A percentile compares a stretch with the other conserved stretches of the same genome.
Conservation (phyloP, 53 echinoderm and acorn worm species). For the Stichopus horrens region DNA sequence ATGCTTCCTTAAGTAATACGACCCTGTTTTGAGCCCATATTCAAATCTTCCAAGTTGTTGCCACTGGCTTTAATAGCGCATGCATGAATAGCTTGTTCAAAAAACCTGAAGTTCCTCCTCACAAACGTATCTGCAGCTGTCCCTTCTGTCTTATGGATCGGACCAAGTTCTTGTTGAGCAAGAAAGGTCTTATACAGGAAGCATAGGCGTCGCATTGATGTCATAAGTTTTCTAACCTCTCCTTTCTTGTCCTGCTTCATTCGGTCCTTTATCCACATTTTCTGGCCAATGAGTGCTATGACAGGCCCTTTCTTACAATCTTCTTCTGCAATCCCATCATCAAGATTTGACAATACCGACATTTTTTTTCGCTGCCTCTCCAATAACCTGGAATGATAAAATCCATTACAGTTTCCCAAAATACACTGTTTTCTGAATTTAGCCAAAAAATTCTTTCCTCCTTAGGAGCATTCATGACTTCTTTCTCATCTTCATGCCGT, state of each 20-base stretch:
- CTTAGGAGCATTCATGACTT: conserved; percentile 36
- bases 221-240: conserved; percentile 66
- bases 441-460: conserved; percentile 43
- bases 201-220: conserved; percentile 63
- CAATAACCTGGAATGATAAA: conserved; percentile 27
- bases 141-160: conserved; percentile 11
- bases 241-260: conserved; percentile 56
- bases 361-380: conserved; percentile 40
- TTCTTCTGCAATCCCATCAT: conserved; percentile 42
- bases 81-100: conserved; percentile 53
- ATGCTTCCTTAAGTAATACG: conserved; percentile 60
- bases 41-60: conserved; percentile 38
- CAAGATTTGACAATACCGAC: background rate
- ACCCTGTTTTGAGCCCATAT: conserved; percentile 61
- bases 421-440: conserved; percentile 49
- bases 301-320: conserved; percentile 55
- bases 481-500: conserved; percentile 12
- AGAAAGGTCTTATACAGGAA: conserved; percentile 54
- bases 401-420: conserved; percentile 44
- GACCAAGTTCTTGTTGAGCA: conserved; percentile 44
- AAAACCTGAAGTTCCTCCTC: conserved; percentile 56
- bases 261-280: conserved; percentile 60
- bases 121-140: conserved; percentile 65
- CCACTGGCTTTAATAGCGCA: conserved; percentile 7
- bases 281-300: conserved; percentile 54